These are phyloP conservation scores for Cheilosia vernalis DNA, from an alignment of 2,888 invertebrate species.

Conservation along the genomic window DNA sequence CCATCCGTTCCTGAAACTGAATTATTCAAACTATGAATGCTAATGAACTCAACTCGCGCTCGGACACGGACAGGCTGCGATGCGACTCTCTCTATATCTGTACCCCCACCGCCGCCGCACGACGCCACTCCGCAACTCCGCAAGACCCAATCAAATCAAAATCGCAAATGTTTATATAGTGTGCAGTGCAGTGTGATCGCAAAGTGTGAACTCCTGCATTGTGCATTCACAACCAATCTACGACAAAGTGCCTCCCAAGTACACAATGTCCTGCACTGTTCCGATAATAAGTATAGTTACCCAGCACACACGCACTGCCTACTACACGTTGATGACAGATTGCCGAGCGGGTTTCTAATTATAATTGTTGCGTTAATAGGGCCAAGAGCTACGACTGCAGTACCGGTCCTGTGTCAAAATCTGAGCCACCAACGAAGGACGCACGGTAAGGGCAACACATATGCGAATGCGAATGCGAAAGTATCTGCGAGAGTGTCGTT, in stretches of 20 bases:
- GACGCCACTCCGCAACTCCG: background rate
- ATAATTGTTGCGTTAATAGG: conserved; percentile 72
- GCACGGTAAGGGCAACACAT: conserved; percentile 27
- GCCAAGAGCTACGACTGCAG: conserved; percentile 42
- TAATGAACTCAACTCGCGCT: conserved; percentile 68
- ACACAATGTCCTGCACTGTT: conserved; percentile 60
- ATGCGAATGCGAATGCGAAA: conserved; percentile 4
- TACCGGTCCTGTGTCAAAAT: conserved; percentile 1
- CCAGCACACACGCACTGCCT: conserved; percentile 5
- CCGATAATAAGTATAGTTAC: conserved; percentile 45
- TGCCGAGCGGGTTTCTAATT: conserved; percentile 63
- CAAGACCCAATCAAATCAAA: conserved; percentile 51
- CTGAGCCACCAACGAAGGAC: conserved; percentile 23
- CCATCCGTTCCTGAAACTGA: conserved; percentile 43
- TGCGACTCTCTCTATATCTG: conserved; percentile 8
- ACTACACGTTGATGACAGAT: conserved; percentile 21
- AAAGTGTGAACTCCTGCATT: conserved; percentile 55
- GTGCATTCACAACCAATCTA: conserved; percentile 38
- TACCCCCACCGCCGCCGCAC: background rate
- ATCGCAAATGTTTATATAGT: conserved; percentile 60
- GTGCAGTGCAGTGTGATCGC: conserved; percentile 18
- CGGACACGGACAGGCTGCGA: background rate
- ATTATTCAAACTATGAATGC: conserved; percentile 70
- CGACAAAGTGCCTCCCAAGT: conserved; percentile 30
- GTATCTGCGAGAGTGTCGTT: conserved; percentile 14